Evolutionary conservation across 2,113 vertebrate species (phyloP), one percentile per base, ranked within the genome.

Genomic region (Sceloporus undulatus): DNA sequence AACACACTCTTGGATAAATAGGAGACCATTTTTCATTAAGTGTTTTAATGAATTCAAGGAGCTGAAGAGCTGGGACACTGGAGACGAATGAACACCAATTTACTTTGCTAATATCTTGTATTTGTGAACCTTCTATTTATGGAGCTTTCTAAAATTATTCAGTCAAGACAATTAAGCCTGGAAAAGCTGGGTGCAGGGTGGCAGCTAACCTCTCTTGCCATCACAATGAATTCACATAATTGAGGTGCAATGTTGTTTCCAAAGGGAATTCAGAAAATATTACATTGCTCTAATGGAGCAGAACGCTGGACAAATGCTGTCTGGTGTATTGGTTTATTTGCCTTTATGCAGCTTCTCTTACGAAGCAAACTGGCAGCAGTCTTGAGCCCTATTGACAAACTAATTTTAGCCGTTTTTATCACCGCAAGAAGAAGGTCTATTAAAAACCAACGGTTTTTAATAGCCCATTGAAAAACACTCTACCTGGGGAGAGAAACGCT

Each of bases 1-100:
- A 92, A 93, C 92, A 83, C 89, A 89, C 78, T n/a, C 0, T 0
- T 80, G 87, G 91, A 95, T 95, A 91, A 0, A 93, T 94, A 76
- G 62, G 14, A 76, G 91, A 91, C 85, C 90, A 87, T 85, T 91
- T 77, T 90, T 86, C 90, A 34, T 34, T 93, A 94, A 95, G 89
- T 95, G 88, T 91, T 92, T 90, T 90, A 94, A 90, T 91, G 92
- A 74, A 9, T 89, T 71, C 86, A 87, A 90, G 91, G 82, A 83
- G 89, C 76, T 91, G 84, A 59, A 89, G 80, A 84, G 85, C 90
- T 40, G 89, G 38, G 13, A 3, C 34, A 87, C 80, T 29, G 59
- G 71, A 79, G 54, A 71, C 79, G 91, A 94, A 93, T 62, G 87
- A 89, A 85, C 29, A 85, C 82, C 88, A 85, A 79, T 66, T 29